Evolutionary conservation across 2,888 invertebrate genomes (phyloP), one percentile per base, ranked within the genome.

Genomic region (Dioctria rufipes): DNA sequence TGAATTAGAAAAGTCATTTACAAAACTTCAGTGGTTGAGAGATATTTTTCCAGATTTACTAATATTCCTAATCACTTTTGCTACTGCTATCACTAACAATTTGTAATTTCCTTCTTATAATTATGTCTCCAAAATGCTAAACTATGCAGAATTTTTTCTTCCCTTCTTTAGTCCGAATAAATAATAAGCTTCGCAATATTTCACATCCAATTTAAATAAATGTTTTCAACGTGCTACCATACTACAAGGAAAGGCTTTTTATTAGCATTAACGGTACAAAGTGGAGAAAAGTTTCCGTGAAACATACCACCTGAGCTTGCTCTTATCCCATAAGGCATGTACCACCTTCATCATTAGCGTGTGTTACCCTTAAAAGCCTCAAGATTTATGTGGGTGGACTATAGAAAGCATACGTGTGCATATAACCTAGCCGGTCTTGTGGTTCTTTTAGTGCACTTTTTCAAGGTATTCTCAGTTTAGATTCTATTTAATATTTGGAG

Each of bases 241-340:
- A 11, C 43, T 71, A 71, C 71, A 71, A 54, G 71, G 71, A 71
- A 71, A 71, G 71, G 71, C 71, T 71, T 71, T 71, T 71, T 71
- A 71, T 71, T 71, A 71, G 71, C 54, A 54, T 54, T 54, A 51
- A 54, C 71, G 4, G 39, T 51, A 54, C 51, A 54, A 71, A 71
- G 51, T 54, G 51, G 71, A 43, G 71, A 71, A 43, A 71, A 71
- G 54, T 71, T 71, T 71, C 54, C 43, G 71, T 54, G 71, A 71
- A 67, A 54, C 71, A 71, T 37, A 71, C 71, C 71, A 71, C 71
- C 71, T 71, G 71, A 71, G 71, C 71, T 39, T 71, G 71, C 71
- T 71, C 54, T 71, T 71, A 54, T 54, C 71, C 54, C 71, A 71
- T 54, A 71, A 71, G 71, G 71, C 71, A 54, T 71, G 71, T 71